These are phyloP conservation scores for Dendroctonus ponderosae DNA, from an alignment of 1,140 invertebrate species.

Conservation along the genomic window DNA sequence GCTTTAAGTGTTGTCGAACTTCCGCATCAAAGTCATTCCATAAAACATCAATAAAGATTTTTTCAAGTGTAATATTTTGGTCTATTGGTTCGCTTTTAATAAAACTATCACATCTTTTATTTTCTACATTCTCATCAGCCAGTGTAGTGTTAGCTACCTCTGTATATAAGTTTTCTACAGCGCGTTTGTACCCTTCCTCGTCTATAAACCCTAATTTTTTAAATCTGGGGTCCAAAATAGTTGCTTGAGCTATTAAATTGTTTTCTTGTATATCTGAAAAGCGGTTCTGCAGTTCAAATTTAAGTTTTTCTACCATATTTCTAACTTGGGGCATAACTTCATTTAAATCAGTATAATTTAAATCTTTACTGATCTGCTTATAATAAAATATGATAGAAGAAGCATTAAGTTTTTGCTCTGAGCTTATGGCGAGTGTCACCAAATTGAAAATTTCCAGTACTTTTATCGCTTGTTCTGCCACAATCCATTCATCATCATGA, in stretches of 20 bases:
- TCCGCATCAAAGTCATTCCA: too few species aligned
- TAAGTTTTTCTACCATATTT: background rate
- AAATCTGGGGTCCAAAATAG: background rate
- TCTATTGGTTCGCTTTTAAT: too few species aligned
- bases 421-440: background rate
- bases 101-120: too few species aligned
- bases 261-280: too few species aligned
- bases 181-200: background rate
- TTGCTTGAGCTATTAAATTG: background rate
- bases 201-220: background rate
- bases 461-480: background rate
- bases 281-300: background rate
- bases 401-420: background rate
- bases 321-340: background rate
- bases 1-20: too few species aligned
- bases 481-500: background rate
- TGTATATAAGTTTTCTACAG: too few species aligned
- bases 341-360: background rate
- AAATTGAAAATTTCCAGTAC: conserved; percentile 4
- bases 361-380: background rate
- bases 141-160: too few species aligned
- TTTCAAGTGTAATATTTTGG: too few species aligned
- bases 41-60: too few species aligned
- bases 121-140: too few species aligned
- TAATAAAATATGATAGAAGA: background rate